Evolutionary conservation across 2,113 vertebrate genomes (phyloP), one percentile per base, ranked within the genome.

Genomic region (Dicrurus megarhynchus): DNA sequence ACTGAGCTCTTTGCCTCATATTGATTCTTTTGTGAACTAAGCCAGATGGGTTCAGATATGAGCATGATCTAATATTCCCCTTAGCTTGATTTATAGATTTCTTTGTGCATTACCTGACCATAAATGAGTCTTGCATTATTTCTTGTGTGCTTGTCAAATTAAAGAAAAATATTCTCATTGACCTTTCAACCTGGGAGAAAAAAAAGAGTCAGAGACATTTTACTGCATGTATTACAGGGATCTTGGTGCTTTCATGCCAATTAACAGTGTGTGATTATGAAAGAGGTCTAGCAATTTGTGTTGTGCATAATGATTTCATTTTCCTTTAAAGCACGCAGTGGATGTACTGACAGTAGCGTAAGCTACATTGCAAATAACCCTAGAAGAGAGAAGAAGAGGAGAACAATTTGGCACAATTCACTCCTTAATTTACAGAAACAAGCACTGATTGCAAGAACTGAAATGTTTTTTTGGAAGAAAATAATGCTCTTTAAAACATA

Each of bases 41-140:
- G 97, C 97, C 97, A 98, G 97, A 98, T 97, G 96, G 95, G 97
- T 97, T 98, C 97, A 89, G 93, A 98, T 97, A 97, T 75, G 94
- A 97, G 96, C 97, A 95, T 97, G 97, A 97, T 98, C 97, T 98
- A 97, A 98, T 98, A 98, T 97, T 97, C 97, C 94, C 95, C 95
- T 94, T 97, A 83, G 96, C 97, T 94, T 98, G 98, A 98, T 98
- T 98, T 98, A 98, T 98, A 97, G 98, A 98, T 98, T 98, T 97
- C 97, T 96, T 97, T 96, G 96, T 97, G 96, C 97, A 97, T 98
- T 98, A 98, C 97, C 97, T 98, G 96, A 96, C 93, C 98, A 95
- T 95, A 98, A 98, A 98, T 76, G 91, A 97, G 96, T 96, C 96
- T 97, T 94, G 92, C 96, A 87, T 97, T 97, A 97, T 97, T 98